Percentiles rank a stretch among this genome's conserved stretches.
Evolutionary conservation across 2,888 invertebrate genomes (phyloP).

Genomic region (Campopleginae sp.): DNA sequence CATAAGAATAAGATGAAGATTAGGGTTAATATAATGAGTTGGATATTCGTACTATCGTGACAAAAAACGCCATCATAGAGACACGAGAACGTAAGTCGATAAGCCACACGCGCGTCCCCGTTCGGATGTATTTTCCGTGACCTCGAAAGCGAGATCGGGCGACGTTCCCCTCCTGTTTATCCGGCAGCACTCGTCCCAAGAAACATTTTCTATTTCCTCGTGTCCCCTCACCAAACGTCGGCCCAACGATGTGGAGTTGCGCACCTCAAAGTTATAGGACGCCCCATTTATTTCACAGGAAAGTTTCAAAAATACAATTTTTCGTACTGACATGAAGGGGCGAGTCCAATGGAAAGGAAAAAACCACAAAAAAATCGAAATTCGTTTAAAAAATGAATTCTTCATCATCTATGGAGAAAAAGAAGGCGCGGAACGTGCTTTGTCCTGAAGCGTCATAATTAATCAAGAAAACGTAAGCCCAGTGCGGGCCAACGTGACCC

Average conservation of each 20-base stretch:
- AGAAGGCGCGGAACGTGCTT: not conserved
- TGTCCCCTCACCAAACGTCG: not conserved
- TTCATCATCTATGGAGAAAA: not conserved
- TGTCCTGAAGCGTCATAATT: not conserved
- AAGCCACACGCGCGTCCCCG: slow-evolving; percentile 13
- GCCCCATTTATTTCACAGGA: not conserved
- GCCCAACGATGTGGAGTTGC: not conserved
- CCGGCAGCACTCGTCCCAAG: not conserved
- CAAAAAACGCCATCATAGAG: not conserved
- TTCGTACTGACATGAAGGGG: not conserved
- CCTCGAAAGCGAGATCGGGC: slow-evolving; percentile 14
- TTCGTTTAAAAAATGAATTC: no score
- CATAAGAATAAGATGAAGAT: not conserved
- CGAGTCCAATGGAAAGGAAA: not conserved
- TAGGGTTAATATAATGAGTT: not conserved
- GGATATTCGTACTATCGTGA: slow-evolving; percentile 5
- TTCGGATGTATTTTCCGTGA: slow-evolving; percentile 27
- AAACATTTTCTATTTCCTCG: not conserved
- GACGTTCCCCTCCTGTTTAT: not conserved
- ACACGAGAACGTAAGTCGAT: slow-evolving; percentile 17
- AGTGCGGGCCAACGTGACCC: not conserved
- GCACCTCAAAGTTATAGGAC: not conserved
- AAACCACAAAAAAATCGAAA: no score
- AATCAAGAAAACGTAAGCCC: not conserved
- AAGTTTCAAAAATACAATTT: not conserved